Evolutionary conservation across 1,140 invertebrate species (phyloP).

Genomic region (Trachymyrmex septentrionalis): DNA sequence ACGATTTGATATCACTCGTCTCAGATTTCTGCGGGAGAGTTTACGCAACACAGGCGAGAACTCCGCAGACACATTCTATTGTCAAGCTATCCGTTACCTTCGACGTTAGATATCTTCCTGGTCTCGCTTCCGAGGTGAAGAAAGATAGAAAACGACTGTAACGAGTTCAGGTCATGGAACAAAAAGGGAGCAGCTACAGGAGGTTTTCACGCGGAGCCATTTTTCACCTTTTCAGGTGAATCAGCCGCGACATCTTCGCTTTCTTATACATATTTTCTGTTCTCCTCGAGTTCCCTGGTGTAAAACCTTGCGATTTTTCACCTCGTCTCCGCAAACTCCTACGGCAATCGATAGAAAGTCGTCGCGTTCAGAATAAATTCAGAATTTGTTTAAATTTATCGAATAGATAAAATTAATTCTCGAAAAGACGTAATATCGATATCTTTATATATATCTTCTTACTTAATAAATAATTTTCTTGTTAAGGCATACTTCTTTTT

Average conservation of each 20-base stretch:
- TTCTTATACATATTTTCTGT: conserved; percentile 52
- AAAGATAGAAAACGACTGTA: conserved; percentile 25
- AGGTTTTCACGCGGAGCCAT: background rate
- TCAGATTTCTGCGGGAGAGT: background rate
- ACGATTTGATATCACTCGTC: conserved; percentile 30
- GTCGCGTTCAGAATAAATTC: conserved; percentile 29
- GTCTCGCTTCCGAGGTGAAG: background rate
- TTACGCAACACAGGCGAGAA: conserved; percentile 16
- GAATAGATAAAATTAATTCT: conserved; percentile 9
- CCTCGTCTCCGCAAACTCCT: conserved; percentile 19
- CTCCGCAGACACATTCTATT: conserved; percentile 28
- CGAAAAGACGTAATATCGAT: background rate
- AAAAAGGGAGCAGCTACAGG: conserved; percentile 35
- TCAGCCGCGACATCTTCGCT: conserved; percentile 24
- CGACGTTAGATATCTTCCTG: background rate
- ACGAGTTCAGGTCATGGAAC: conserved; percentile 32
- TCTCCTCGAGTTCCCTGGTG: background rate
- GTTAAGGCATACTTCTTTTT: background rate
- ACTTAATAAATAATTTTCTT: background rate
- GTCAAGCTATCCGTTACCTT: conserved; percentile 16
- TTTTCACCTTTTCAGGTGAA: conserved; percentile 29
- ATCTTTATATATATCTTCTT: background rate
- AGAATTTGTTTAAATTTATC: background rate
- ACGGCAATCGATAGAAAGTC: conserved; percentile 44
- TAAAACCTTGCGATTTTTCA: conserved; percentile 23